phyloP scores from a whole-genome alignment of 2,888 invertebrate species.

The Lepidocyrtinus sp. region DNA sequence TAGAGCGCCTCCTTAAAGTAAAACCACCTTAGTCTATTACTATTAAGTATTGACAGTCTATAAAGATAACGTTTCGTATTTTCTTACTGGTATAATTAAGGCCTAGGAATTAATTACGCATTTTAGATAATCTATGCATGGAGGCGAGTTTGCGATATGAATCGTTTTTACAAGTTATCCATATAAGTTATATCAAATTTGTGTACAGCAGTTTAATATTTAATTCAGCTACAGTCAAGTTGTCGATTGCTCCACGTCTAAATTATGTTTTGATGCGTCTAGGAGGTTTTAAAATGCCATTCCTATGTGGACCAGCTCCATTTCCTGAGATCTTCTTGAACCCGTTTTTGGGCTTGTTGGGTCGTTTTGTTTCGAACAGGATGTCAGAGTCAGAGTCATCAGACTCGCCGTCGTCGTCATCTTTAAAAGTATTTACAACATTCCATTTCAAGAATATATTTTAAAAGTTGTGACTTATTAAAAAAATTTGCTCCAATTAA shows the following conservation, averaged over 20 bases:
- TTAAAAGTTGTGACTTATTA: slow-evolving; percentile 63
- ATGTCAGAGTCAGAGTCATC: slow-evolving; percentile 88
- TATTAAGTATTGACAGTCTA: no score
- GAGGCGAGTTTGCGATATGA: slow-evolving; percentile 30
- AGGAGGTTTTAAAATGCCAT: slow-evolving; percentile 64
- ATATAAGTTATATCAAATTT: slow-evolving; percentile 9
- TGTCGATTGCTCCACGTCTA: slow-evolving; percentile 1
- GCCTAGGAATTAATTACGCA: no score
- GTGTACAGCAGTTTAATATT: not conserved
- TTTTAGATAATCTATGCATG: no score
- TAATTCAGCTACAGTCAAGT: not conserved
- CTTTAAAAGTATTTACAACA: slow-evolving; percentile 61
- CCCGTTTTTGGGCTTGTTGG: slow-evolving; percentile 69
- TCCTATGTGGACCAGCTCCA: slow-evolving; percentile 56
- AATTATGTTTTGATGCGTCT: slow-evolving; percentile 65
- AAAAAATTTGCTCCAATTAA: slow-evolving; percentile 49
- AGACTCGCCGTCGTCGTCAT: slow-evolving; percentile 75
- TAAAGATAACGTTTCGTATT: no score
- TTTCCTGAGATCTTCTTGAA: slow-evolving; percentile 54
- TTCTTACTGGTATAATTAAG: no score
- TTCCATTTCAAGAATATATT: slow-evolving; percentile 21
- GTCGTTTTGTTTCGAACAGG: slow-evolving; percentile 80
- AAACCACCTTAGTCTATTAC: no score
- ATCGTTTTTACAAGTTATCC: slow-evolving; percentile 14
- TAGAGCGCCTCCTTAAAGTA: no score